Percentiles rank a stretch among this genome's conserved stretches.
Evolutionary conservation across 1,140 invertebrate genomes (phyloP).

Genomic region (Stenopsyche tienmushanensis): DNA sequence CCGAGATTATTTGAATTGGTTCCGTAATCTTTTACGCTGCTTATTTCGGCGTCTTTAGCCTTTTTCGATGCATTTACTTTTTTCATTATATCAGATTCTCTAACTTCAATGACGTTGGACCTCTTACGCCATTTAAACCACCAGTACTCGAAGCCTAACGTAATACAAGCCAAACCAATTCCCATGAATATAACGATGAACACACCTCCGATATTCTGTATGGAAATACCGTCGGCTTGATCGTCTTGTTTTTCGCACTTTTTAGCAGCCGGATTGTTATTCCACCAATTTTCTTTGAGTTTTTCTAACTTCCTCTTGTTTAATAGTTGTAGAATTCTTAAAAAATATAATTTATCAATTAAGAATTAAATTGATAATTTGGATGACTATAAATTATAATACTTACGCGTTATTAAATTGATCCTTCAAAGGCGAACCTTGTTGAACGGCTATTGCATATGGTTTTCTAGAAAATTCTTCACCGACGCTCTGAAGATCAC

Average conservation of each 20-base stretch:
- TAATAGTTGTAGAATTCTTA: constrained; percentile 89
- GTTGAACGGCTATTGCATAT: constrained; percentile 94
- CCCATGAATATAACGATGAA: constrained; percentile 96
- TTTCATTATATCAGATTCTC: constrained; percentile 45
- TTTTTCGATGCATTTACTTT: constrained; percentile 29
- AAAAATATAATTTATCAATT: constrained; percentile 28
- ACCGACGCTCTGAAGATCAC: constrained; percentile 86
- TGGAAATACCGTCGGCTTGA: constrained; percentile 94
- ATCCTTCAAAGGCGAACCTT: constrained; percentile 90
- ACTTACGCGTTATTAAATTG: constrained; percentile 88
- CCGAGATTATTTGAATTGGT: constrained; percentile 29
- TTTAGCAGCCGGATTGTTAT: constrained; percentile 73
- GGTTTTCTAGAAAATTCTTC: constrained; percentile 97
- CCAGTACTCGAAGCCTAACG: constrained; percentile 93
- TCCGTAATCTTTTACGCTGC: not conserved
- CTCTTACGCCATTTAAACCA: constrained; percentile 79
- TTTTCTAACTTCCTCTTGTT: constrained; percentile 91
- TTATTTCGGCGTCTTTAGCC: constrained; percentile 23
- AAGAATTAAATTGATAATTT: constrained; percentile 6
- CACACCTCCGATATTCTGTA: constrained; percentile 96
- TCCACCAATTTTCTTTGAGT: constrained; percentile 96
- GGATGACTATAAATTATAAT: constrained; percentile 11
- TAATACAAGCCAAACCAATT: constrained; percentile 87
- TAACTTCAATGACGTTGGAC: constrained; percentile 60
- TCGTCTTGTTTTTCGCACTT: constrained; percentile 87